Conservation (phyloP, 1,140 invertebrate species). For the Bilobella aurantiaca region DNA sequence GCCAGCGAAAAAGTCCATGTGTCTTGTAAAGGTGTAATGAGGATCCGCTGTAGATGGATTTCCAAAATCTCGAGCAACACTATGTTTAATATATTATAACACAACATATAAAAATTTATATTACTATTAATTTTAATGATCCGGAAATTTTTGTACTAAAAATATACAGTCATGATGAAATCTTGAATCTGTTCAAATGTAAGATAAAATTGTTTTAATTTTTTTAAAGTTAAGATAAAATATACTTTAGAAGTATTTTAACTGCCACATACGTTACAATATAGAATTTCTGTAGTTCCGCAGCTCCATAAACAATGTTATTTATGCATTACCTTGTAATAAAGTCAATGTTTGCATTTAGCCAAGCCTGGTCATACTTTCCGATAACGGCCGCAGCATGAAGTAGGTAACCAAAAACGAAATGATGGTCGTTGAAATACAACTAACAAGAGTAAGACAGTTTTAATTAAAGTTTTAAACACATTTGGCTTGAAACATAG, state of each 20-base stretch:
- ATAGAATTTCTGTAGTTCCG: not conserved
- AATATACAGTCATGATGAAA: not conserved
- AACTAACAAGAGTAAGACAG: not conserved
- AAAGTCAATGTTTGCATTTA: constrained; percentile 12
- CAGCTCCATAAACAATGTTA: not conserved
- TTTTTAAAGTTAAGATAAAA: not conserved
- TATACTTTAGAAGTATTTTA: not conserved
- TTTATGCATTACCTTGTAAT: constrained; percentile 14
- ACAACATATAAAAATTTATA: not conserved
- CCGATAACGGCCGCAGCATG: constrained; percentile 14
- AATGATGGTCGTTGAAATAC: constrained; percentile 29
- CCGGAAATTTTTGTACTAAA: too few relatives aligned
- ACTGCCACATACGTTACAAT: not conserved
- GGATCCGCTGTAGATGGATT: constrained; percentile 30
- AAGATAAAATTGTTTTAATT: not conserved
- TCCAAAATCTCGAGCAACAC: constrained; percentile 23
- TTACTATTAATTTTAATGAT: not conserved
- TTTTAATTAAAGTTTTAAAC: not conserved
- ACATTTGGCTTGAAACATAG: not conserved
- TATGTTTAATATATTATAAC: not conserved
- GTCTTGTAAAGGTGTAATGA: constrained; percentile 26
- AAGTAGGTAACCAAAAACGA: constrained; percentile 10
- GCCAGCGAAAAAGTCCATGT: constrained; percentile 29
- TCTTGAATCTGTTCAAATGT: not conserved
- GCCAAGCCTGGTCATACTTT: constrained; percentile 13